Conservation (phyloP, 2,797 vertebrate genomes). For the Champsocephalus gunnari region DNA sequence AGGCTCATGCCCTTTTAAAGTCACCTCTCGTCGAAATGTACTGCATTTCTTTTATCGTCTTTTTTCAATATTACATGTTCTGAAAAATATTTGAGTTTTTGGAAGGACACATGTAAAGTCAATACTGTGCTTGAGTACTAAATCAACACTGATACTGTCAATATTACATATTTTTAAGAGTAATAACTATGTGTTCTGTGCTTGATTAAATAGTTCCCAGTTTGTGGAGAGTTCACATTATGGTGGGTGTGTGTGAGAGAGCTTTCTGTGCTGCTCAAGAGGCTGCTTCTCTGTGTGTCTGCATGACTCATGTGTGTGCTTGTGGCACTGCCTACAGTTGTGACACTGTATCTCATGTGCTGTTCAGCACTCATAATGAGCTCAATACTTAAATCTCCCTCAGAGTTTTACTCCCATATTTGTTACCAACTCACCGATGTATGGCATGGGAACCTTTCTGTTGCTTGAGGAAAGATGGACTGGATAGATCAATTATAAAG, state of each 20-base stretch:
- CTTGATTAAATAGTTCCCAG: constrained; percentile 44
- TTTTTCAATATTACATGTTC: constrained; percentile 26
- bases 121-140: neutral
- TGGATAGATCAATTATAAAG: neutral
- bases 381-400: neutral
- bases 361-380: constrained; percentile 1
- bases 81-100: constrained; percentile 12
- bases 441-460: no score
- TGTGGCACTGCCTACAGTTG: constrained; percentile 16
- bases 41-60: constrained; percentile 2
- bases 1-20: constrained; percentile 70
- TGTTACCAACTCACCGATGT: neutral
- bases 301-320: constrained; percentile 6
- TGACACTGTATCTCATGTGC: neutral
- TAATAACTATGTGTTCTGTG: constrained; percentile 16
- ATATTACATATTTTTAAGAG: constrained; percentile 22
- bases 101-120: neutral
- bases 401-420: constrained; percentile 7
- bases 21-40: constrained; percentile 28
- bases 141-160: constrained; percentile 6
- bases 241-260: constrained; percentile 26
- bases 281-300: constrained; percentile 9
- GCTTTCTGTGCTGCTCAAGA: constrained; percentile 18
- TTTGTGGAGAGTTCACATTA: constrained; percentile 49
- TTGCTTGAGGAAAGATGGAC: neutral